Evolutionary conservation across 1,140 invertebrate genomes (phyloP), one percentile per base, ranked within the genome.

Genomic region (Anoplolepis gracilipes): DNA sequence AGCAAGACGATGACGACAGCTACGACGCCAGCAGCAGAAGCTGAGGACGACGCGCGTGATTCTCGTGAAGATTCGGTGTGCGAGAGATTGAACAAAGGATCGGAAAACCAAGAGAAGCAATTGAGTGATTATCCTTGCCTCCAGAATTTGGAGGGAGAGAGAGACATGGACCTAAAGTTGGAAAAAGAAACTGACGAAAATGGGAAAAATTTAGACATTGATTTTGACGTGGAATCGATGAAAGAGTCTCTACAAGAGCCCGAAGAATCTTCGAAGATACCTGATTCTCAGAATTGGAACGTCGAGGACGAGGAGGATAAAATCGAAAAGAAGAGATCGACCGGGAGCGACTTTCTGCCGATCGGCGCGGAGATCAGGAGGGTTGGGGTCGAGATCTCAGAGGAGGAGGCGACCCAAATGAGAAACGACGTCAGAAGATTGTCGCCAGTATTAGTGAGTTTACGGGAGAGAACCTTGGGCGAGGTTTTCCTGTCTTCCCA

Each of bases 361-460:
- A 93, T 93, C 39, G 86, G 67, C 42, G 85, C 88, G 0, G 94
- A 93, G 57, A 92, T 93, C n/a, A 94, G 93, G 55, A 92, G 87
- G 25, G 92, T 95, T 64, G 94, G 94, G 6, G 88, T 92, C 4
- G 94, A 95, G 73, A 91, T 94, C 6, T 93, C 94, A 2, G 93
- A 94, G 61, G 93, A 94, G 49, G 85, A 93, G 10, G 91, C 92
- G 7, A 93, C 91, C 36, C 94, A 94, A 61, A 88, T 94, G 65
- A 91, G 91, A 22, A 94, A 94, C 72, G 94, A 95, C 28, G 91
- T 94, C 22, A 92, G 92, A 28, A 92, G 94, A 33, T 87, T 95
- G 53, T 95, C 94, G 1, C 94, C 94, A 55, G 92, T 94, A 25
- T 81, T 94, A 72, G 94, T 95, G 13, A 93, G 94, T 30, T 91